Evolutionary conservation across 37 sponge, comb jelly and placozoan species (phyloP).

Genomic region (Crambe crambe): DNA sequence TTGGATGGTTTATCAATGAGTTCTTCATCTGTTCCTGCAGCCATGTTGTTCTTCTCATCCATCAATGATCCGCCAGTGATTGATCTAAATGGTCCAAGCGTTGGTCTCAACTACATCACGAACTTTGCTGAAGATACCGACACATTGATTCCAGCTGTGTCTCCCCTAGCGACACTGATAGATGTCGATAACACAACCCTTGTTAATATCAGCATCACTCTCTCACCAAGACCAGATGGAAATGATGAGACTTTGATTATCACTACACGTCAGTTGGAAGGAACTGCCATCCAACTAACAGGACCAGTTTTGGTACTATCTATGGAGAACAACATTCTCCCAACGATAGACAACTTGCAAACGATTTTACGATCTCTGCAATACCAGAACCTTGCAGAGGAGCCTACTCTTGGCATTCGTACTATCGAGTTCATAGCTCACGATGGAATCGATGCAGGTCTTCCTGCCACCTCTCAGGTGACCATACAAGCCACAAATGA

Average conservation of each 20-base stretch:
- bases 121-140: slow-evolving; percentile 57
- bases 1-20: slow-evolving; percentile 37
- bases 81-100: slow-evolving; percentile 25
- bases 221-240: slow-evolving; percentile 35
- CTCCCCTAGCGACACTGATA: slow-evolving; percentile 14
- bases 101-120: neutral
- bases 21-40: neutral
- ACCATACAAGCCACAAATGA: slow-evolving; percentile 53
- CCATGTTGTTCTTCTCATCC: slow-evolving; percentile 32
- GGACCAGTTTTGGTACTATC: neutral
- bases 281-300: neutral
- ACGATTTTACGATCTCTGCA: slow-evolving; percentile 28
- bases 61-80: slow-evolving; percentile 72
- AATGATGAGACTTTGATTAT: slow-evolving; percentile 2
- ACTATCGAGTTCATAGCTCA: slow-evolving; percentile 31
- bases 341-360: slow-evolving; percentile 15
- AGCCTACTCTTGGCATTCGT: slow-evolving; percentile 51
- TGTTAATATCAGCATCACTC: slow-evolving; percentile 17
- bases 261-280: neutral
- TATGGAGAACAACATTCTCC: neutral
- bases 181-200: slow-evolving; percentile 65
- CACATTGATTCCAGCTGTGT: neutral
- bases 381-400: slow-evolving; percentile 70
- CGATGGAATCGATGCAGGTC: slow-evolving; percentile 58
- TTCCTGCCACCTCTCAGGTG: slow-evolving; percentile 21